phyloP scores from a whole-genome alignment of 2,888 invertebrate species.

The Drosophila flavopinicola region DNA sequence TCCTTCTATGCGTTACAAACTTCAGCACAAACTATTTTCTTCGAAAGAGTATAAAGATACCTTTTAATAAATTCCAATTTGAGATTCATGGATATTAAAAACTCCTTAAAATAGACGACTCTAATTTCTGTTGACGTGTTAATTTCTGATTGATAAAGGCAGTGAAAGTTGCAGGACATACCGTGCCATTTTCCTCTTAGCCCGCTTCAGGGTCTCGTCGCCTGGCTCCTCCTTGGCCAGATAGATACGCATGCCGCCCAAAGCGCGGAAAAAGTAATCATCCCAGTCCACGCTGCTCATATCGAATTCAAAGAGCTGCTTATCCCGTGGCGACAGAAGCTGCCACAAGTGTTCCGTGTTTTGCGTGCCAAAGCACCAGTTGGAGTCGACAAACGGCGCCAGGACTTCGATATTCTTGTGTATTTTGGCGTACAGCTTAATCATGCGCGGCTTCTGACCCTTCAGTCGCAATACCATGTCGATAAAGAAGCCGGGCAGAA shows the following conservation, averaged over 20 bases:
- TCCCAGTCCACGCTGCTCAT: conserved; percentile 90
- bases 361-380: conserved; percentile 89
- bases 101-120: too few species aligned
- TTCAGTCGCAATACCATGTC: conserved; percentile 84
- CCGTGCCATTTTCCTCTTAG: conserved; percentile 84
- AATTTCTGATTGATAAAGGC: too few species aligned
- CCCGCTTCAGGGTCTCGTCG: conserved; percentile 86
- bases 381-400: conserved; percentile 89
- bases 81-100: too few species aligned
- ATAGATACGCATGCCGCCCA: conserved; percentile 90
- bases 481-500: conserved; percentile 87
- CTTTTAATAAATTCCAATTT: too few species aligned
- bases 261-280: conserved; percentile 85
- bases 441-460: conserved; percentile 84
- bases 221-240: conserved; percentile 91
- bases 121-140: too few species aligned
- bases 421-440: conserved; percentile 91
- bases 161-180: too few species aligned
- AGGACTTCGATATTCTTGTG: conserved; percentile 90
- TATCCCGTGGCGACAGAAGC: conserved; percentile 83
- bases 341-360: conserved; percentile 85
- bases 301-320: conserved; percentile 89
- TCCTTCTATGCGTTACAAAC: too few species aligned
- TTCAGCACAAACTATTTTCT: too few species aligned
- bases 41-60: too few species aligned